A percentile compares a stretch with the other conserved stretches of the same genome.
Conservation (phyloP, 2,113 vertebrate genomes). For the Ictalurus punctatus region DNA sequence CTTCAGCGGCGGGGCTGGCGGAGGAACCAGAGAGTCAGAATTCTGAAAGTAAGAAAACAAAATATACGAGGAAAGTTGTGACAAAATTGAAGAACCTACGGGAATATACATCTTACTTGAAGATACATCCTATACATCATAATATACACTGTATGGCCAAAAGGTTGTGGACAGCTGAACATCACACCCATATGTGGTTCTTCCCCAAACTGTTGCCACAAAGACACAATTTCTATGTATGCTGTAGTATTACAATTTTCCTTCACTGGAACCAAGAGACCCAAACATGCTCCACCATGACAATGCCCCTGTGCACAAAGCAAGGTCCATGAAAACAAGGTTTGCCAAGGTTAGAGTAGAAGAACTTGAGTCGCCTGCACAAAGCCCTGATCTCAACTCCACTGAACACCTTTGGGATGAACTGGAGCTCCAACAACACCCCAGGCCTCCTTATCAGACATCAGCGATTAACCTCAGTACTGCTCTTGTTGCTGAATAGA, state of each 20-base stretch:
- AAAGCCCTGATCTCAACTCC: not conserved
- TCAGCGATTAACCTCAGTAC: not conserved
- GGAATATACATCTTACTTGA: not conserved
- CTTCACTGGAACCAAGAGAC: not conserved
- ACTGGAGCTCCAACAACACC: not conserved
- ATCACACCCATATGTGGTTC: not conserved
- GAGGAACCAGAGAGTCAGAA: conserved; percentile 69
- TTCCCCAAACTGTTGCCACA: not conserved
- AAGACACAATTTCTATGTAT: not conserved
- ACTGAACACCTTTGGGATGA: not conserved
- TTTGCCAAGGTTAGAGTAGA: not conserved
- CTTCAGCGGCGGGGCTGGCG: conserved; percentile 81
- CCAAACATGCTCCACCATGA: not conserved
- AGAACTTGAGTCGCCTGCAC: not conserved
- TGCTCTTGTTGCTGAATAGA: not conserved
- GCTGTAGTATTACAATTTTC: not conserved
- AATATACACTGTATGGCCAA: not conserved
- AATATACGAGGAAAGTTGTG: not conserved
- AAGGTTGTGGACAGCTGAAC: not conserved
- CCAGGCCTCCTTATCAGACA: not conserved
- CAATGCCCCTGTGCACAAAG: not conserved
- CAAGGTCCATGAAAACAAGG: not conserved
- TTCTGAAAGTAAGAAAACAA: conserved; percentile 57
- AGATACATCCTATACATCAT: not conserved
- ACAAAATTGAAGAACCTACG: not conserved